phyloP scores from a whole-genome alignment of 1,140 invertebrate species.

The Procambarus clarkii region DNA sequence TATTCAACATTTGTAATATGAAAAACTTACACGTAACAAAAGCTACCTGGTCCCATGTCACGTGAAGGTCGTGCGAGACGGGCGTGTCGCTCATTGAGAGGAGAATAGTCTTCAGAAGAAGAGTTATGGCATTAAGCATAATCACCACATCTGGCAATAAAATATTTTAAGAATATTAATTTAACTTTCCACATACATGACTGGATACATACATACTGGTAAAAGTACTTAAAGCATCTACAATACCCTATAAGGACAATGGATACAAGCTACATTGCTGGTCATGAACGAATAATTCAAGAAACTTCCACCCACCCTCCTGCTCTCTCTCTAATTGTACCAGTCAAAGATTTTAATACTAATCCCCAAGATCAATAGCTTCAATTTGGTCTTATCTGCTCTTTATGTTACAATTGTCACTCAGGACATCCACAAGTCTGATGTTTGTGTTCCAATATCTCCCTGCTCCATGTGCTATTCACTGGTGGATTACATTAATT shows the following conservation, averaged over 20 bases:
- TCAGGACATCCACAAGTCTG: too few species aligned
- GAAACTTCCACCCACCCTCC: too few species aligned
- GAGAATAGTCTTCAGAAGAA: conserved; percentile 80
- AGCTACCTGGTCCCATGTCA: conserved; percentile 85
- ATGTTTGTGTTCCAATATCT: too few species aligned
- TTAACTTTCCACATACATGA: not conserved
- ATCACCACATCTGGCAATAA: conserved; percentile 80
- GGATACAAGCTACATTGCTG: too few species aligned
- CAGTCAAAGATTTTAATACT: too few species aligned
- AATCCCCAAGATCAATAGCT: too few species aligned
- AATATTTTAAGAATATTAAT: conserved; percentile 55
- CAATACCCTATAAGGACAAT: not conserved
- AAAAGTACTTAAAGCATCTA: not conserved
- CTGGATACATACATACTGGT: not conserved
- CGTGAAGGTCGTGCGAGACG: conserved; percentile 78
- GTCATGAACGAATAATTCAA: too few species aligned
- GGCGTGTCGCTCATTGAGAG: conserved; percentile 77
- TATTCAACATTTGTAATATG: not conserved
- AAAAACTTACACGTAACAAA: conserved; percentile 82
- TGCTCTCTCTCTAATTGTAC: too few species aligned
- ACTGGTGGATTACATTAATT: too few species aligned
- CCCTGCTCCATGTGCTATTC: too few species aligned
- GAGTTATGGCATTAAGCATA: conserved; percentile 82
- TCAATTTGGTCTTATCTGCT: too few species aligned
- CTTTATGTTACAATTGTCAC: too few species aligned